phyloP scores from a whole-genome alignment of 2,113 vertebrate genomes.

The Alces alces region DNA sequence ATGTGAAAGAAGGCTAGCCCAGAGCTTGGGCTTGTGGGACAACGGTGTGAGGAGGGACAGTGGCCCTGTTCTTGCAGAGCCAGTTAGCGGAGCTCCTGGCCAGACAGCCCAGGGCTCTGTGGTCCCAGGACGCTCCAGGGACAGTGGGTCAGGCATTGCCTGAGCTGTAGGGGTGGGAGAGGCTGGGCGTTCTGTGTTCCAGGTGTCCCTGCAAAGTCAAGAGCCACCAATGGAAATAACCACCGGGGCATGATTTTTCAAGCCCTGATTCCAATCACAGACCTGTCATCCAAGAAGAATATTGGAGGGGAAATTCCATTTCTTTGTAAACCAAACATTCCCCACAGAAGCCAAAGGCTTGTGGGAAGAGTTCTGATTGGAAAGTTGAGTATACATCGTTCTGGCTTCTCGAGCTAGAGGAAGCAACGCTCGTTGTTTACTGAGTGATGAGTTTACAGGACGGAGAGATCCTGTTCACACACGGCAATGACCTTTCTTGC shows the following conservation, averaged over 20 bases:
- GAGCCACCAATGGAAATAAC: conserved; percentile 62
- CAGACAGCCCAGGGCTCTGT: background rate
- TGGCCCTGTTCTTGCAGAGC: background rate
- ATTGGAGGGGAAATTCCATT: conserved; percentile 63
- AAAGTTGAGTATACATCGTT: background rate
- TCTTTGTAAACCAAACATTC: conserved; percentile 48
- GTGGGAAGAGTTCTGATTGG: conserved; percentile 33
- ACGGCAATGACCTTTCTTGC: background rate
- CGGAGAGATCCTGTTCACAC: background rate
- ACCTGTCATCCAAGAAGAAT: conserved; percentile 68
- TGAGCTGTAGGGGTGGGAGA: background rate
- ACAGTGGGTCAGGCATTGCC: background rate
- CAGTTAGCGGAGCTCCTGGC: background rate
- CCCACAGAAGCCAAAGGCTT: conserved; percentile 22
- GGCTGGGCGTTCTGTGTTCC: background rate
- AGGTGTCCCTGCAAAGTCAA: conserved; percentile 53
- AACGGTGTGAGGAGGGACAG: rapidly evolving
- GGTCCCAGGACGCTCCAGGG: background rate
- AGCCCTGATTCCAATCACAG: conserved; percentile 67
- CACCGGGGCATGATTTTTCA: conserved; percentile 63
- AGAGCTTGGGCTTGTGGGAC: background rate
- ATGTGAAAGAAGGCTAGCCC: background rate
- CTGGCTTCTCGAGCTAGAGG: background rate
- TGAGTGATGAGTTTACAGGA: background rate
- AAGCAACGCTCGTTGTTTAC: background rate